phyloP scores from a whole-genome alignment of 2,888 invertebrate genomes.

The Dolichopus griseipennis region DNA sequence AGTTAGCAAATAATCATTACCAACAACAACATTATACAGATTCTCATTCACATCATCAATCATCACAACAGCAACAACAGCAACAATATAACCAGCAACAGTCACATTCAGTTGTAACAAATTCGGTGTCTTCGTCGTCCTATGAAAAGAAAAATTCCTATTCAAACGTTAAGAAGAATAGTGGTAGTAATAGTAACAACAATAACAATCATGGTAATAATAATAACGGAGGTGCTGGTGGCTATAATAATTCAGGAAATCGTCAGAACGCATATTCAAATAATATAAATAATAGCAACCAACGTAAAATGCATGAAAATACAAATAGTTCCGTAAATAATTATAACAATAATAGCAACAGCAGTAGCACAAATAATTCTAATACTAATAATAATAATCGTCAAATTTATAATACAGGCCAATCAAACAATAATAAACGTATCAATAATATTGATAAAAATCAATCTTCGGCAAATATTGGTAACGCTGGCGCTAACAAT shows the following conservation, averaged over 20 bases:
- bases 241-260: slow-evolving; percentile 20
- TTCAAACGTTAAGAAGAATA: neutral
- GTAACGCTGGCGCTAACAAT: slow-evolving; percentile 1
- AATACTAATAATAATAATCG: neutral
- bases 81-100: slow-evolving; percentile 17
- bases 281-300: slow-evolving; percentile 22
- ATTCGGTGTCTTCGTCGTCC: slow-evolving; percentile 22
- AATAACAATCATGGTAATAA: slow-evolving; percentile 26
- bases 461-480: neutral
- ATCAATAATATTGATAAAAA: slow-evolving; percentile 1
- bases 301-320: slow-evolving; percentile 27
- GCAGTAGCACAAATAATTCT: neutral
- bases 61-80: slow-evolving; percentile 20
- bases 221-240: slow-evolving; percentile 22
- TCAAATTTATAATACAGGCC: slow-evolving; percentile 1
- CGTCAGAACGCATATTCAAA: slow-evolving; percentile 29
- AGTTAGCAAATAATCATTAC: slow-evolving; percentile 25
- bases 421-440: slow-evolving; percentile 4
- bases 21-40: slow-evolving; percentile 22
- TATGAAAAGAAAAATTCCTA: slow-evolving; percentile 16
- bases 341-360: neutral
- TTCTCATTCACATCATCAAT: slow-evolving; percentile 17
- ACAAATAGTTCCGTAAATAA: slow-evolving; percentile 8
- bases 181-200: slow-evolving; percentile 17
- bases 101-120: slow-evolving; percentile 13